A percentile compares a stretch with the other conserved stretches of the same genome.
Conservation (phyloP, 2,888 invertebrate genomes). For the Hyposoter dolosus region DNA sequence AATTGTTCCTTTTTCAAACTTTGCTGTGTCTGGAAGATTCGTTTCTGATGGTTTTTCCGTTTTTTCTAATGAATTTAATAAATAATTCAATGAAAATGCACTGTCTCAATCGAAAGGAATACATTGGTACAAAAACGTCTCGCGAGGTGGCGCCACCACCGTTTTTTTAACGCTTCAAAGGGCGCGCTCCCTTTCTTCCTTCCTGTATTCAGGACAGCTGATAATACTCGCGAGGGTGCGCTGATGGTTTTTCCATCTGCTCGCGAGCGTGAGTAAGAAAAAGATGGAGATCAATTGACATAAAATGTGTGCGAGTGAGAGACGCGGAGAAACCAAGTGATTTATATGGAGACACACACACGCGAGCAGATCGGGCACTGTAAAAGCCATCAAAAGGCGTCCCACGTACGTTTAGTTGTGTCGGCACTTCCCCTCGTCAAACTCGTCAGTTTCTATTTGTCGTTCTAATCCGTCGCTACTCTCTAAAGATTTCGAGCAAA, state of each 20-base stretch:
- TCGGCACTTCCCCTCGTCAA: slow-evolving; percentile 32
- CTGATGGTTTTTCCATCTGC: slow-evolving; percentile 51
- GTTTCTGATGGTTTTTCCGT: too few species aligned
- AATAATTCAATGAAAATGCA: neutral
- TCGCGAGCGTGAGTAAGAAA: slow-evolving; percentile 7
- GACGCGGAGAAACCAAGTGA: slow-evolving; percentile 16
- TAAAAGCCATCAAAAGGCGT: slow-evolving; percentile 45
- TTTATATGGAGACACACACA: slow-evolving; percentile 4
- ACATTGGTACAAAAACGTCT: neutral
- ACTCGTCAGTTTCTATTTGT: slow-evolving; percentile 48
- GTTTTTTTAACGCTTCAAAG: slow-evolving; percentile 18
- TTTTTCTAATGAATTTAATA: neutral
- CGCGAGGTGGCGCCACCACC: slow-evolving; percentile 13
- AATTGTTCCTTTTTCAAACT: neutral
- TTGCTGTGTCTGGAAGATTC: neutral
- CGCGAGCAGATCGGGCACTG: slow-evolving; percentile 13
- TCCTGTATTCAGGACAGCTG: slow-evolving; percentile 20
- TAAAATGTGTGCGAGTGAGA: slow-evolving; percentile 1
- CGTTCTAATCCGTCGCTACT: slow-evolving; percentile 19
- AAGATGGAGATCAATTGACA: slow-evolving; percentile 34
- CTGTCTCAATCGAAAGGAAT: neutral
- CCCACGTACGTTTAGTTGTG: slow-evolving; percentile 43
- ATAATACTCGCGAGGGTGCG: slow-evolving; percentile 61
- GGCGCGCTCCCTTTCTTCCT: slow-evolving; percentile 31
- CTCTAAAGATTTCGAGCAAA: neutral